phyloP scores from a whole-genome alignment of 2,797 vertebrate species.

The Apogon talboti region DNA sequence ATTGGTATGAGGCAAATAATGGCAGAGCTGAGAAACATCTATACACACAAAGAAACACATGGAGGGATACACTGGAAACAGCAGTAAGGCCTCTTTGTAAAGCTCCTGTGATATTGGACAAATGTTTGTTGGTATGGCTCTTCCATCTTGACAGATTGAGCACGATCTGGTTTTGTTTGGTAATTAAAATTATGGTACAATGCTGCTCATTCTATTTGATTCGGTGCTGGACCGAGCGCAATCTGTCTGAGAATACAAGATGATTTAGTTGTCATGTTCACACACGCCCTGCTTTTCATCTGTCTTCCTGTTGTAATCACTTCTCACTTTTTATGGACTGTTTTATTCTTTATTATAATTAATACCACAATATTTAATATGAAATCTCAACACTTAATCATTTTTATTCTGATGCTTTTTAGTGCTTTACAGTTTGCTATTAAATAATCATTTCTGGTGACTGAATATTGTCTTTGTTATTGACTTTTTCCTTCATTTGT shows the following conservation, averaged over 20 bases:
- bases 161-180: slow-evolving; percentile 80
- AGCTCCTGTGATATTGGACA: slow-evolving; percentile 81
- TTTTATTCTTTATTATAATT: slow-evolving; percentile 31
- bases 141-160: slow-evolving; percentile 76
- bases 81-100: slow-evolving; percentile 77
- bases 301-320: slow-evolving; percentile 57
- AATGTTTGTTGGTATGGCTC: slow-evolving; percentile 82
- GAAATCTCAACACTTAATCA: neutral
- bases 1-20: slow-evolving; percentile 82
- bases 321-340: slow-evolving; percentile 18
- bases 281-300: slow-evolving; percentile 56
- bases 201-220: slow-evolving; percentile 64
- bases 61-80: slow-evolving; percentile 79
- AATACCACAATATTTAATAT: slow-evolving; percentile 29
- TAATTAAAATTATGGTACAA: slow-evolving; percentile 79
- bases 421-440: neutral
- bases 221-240: slow-evolving; percentile 69
- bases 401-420: slow-evolving; percentile 1
- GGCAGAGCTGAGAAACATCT: slow-evolving; percentile 81
- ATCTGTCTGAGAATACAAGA: slow-evolving; percentile 63
- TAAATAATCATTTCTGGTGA: neutral
- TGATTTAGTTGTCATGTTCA: slow-evolving; percentile 69
- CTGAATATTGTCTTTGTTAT: slow-evolving; percentile 2
- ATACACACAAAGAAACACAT: slow-evolving; percentile 84
- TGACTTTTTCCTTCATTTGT: slow-evolving; percentile 3